Percentiles rank a stretch among this genome's conserved stretches.
Evolutionary conservation across 2,113 vertebrate genomes (phyloP).

Genomic region (Dromaius novaehollandiae): DNA sequence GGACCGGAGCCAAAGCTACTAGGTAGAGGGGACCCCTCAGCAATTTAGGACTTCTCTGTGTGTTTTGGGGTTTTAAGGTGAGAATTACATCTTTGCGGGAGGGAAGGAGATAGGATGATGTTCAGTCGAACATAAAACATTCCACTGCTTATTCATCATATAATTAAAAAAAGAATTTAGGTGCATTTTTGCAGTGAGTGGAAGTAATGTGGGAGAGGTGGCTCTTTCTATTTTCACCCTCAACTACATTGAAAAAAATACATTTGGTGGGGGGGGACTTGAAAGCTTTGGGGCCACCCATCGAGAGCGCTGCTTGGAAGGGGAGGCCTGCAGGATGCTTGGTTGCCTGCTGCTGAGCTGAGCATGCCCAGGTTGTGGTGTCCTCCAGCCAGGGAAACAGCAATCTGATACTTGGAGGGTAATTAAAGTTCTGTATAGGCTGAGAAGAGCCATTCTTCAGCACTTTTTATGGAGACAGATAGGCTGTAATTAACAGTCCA

Average conservation of each 20-base stretch:
- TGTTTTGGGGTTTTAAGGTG: neutral
- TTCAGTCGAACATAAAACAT: neutral
- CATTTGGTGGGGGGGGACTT: neutral
- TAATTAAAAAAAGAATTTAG: neutral
- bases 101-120: neutral
- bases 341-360: neutral
- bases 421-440: neutral
- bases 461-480: slow-evolving; percentile 18
- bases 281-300: neutral
- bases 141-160: neutral
- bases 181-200: neutral
- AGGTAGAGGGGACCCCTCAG: neutral
- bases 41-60: neutral
- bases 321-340: neutral
- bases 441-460: slow-evolving; percentile 5
- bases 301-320: neutral
- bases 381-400: neutral
- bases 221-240: neutral
- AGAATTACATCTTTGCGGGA: neutral
- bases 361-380: neutral
- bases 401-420: neutral
- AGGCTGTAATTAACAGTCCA: neutral
- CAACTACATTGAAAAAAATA: neutral
- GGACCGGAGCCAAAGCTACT: neutral
- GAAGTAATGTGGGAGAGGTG: neutral